Evolutionary conservation across 2,113 vertebrate genomes (phyloP).

Genomic region (Bostrychus sinensis): DNA sequence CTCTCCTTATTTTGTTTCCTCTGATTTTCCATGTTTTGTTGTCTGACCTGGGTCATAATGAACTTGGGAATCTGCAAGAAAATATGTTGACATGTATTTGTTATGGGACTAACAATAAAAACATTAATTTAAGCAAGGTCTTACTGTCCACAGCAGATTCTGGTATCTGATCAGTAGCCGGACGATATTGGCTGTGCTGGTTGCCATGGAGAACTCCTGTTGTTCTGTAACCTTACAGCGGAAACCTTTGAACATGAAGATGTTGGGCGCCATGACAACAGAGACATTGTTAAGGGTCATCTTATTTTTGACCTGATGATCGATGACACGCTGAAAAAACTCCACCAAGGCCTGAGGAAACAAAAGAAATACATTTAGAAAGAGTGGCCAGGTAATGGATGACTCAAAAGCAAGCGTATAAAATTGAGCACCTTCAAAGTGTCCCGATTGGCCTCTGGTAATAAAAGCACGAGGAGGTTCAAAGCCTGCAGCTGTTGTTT

Average conservation of each 20-base stretch:
- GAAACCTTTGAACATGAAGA: constrained; percentile 90
- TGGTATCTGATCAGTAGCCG: constrained; percentile 91
- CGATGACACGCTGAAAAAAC: constrained; percentile 93
- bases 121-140: constrained; percentile 15
- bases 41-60: constrained; percentile 92
- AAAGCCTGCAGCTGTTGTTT: constrained; percentile 93
- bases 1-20: constrained; percentile 86
- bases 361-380: neutral
- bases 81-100: neutral
- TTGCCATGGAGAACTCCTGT: constrained; percentile 89
- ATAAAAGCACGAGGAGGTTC: constrained; percentile 92
- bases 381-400: neutral
- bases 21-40: constrained; percentile 88
- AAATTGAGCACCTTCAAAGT: constrained; percentile 86
- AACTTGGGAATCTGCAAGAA: constrained; percentile 91
- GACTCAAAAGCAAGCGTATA: neutral
- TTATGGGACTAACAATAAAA: neutral
- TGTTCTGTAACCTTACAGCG: constrained; percentile 86
- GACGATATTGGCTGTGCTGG: constrained; percentile 88
- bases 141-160: constrained; percentile 93
- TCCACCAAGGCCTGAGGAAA: constrained; percentile 88
- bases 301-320: constrained; percentile 90
- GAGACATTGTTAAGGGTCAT: constrained; percentile 96
- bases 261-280: constrained; percentile 97
- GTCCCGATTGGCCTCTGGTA: constrained; percentile 89